phyloP scores from a whole-genome alignment of 2,113 vertebrate genomes.

The Anguilla rostrata region DNA sequence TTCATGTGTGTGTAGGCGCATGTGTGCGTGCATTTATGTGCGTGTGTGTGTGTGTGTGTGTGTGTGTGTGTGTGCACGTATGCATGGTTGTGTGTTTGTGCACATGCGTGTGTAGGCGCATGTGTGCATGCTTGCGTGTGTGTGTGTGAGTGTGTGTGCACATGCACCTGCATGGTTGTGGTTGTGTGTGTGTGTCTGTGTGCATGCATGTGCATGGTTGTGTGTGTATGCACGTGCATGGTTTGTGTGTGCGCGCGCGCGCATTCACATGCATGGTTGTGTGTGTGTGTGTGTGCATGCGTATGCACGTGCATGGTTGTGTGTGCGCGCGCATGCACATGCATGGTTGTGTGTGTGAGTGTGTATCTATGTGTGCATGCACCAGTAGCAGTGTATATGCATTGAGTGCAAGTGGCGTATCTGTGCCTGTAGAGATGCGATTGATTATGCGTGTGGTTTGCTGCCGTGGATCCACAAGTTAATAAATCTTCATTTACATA shows the following conservation, averaged over 20 bases:
- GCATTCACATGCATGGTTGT: background rate
- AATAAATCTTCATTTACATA: slow-evolving; percentile 78
- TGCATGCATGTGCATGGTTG: no score
- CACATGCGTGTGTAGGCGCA: no score
- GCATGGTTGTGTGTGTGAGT: background rate
- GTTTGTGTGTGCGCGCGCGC: no score
- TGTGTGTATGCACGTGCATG: no score
- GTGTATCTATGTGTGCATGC: background rate
- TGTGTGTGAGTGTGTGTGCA: no score
- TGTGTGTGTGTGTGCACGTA: background rate
- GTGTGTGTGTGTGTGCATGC: background rate
- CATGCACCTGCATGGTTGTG: no score
- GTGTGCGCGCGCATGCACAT: background rate
- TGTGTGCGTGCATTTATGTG: background rate
- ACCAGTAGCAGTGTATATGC: background rate
- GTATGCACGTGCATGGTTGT: background rate
- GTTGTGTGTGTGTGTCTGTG: no score
- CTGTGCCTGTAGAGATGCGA: slow-evolving; percentile 25
- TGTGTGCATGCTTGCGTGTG: no score
- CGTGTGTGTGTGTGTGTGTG: background rate
- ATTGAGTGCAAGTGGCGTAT: slow-evolving; percentile 4
- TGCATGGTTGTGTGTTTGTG: no score
- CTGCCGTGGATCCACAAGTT: slow-evolving; percentile 29
- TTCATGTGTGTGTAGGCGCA: background rate
- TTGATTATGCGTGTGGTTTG: slow-evolving; percentile 47